phyloP scores from a whole-genome alignment of 2,113 vertebrate species.

The Scalopus aquaticus region DNA sequence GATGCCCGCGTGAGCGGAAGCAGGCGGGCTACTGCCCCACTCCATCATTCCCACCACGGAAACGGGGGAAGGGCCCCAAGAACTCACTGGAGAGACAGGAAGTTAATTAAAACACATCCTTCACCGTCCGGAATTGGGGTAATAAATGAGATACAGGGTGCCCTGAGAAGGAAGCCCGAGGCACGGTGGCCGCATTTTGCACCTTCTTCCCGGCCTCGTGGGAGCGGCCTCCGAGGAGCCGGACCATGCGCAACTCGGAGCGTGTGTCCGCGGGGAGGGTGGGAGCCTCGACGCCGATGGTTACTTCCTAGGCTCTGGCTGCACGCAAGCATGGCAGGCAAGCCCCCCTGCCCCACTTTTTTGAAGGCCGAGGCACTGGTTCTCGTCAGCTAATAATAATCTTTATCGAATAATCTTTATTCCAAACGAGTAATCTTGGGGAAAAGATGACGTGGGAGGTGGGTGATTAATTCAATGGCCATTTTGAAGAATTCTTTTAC shows the following conservation, averaged over 20 bases:
- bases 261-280: neutral
- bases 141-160: conserved; percentile 55
- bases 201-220: neutral
- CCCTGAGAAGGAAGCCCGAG: conserved; percentile 9
- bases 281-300: neutral
- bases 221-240: neutral
- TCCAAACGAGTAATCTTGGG: conserved; percentile 33
- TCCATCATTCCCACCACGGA: conserved; percentile 47
- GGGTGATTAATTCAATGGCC: conserved; percentile 14
- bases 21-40: conserved; percentile 41
- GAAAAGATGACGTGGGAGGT: neutral
- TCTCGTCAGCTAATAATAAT: neutral
- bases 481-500: conserved; percentile 49
- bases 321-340: neutral
- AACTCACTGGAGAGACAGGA: conserved; percentile 61
- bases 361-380: neutral
- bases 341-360: neutral
- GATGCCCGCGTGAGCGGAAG: neutral
- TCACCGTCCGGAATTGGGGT: conserved; percentile 63
- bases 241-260: neutral
- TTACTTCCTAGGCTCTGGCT: conserved; percentile 12
- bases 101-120: conserved; percentile 77
- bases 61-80: conserved; percentile 27
- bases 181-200: conserved; percentile 38
- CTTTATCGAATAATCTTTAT: conserved; percentile 43